Base-by-base conservation (phyloP, 2,888 invertebrate genomes). In the Corythucha ciliata region DNA sequence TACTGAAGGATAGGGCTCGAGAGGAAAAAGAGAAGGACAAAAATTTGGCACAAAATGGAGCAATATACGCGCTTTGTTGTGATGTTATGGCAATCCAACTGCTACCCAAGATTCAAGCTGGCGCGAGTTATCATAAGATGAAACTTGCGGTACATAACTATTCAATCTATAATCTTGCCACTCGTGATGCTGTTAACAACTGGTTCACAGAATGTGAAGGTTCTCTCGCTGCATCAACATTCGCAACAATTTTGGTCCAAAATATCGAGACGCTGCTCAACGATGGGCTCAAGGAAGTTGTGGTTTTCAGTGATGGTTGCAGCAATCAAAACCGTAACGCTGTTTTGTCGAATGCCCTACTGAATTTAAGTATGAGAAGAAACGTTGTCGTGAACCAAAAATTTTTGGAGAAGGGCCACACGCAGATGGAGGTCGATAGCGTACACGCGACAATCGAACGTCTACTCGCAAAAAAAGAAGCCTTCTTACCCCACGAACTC, bases 261-360 rank as follows among this genome's bases (percentile, higher is more conserved):
- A 21, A 44, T 20, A 26, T 44, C 8, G 32, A 44, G 8, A 5
- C 7, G 3, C 16, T 29, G 8, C 44, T 44, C 12, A 32, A 6
- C 6, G 16, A 26, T 10, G 10, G 16, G 14, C 18, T 29, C n/a
- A n/a, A 33, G 27, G 25, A 21, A 7, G 25, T 48, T 2, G 16
- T 48, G 16, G 29, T 48, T 6, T 48, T 12, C 26, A 40, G 39
- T 18, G 50, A 50, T 50, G 50, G 50, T 14, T 45, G 50, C 21
- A 50, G 42, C 8, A 21, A 26, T 22, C 50, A 50, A 27, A 50
- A 50, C 29, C n/a, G 50, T 10, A 48, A 48, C 20, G 12, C 40
- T 8, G 27, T 40, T 1, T 12, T 48, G 25, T 18, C 49, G 6
- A 49, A 49, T 26, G 49, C 49, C 14, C 42, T 44, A 8, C 8